Conservation (phyloP, 2,113 vertebrate species). For the Solea solea region DNA sequence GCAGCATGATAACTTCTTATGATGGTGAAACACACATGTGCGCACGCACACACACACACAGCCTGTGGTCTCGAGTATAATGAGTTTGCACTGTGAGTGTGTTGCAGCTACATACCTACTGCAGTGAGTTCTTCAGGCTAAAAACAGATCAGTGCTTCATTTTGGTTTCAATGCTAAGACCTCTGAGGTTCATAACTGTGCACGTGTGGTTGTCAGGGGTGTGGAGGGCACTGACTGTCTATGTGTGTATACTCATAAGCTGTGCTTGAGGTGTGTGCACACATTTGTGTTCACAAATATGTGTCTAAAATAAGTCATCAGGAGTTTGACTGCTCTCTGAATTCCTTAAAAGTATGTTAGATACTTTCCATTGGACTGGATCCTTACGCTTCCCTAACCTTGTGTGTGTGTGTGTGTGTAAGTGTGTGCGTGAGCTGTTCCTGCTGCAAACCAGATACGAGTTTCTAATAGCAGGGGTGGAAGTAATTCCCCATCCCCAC, state of each 20-base stretch:
- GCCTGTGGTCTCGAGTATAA: slow-evolving; percentile 59
- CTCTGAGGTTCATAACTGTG: background rate
- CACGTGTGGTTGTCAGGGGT: background rate
- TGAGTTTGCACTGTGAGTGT: slow-evolving; percentile 57
- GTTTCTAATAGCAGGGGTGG: slow-evolving; percentile 35
- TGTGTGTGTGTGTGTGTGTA: background rate
- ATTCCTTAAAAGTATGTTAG: slow-evolving; percentile 27
- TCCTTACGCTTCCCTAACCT: slow-evolving; percentile 1
- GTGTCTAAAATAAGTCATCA: slow-evolving; percentile 15
- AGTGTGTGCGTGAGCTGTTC: background rate
- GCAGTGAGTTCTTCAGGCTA: slow-evolving; percentile 42
- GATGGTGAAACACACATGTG: slow-evolving; percentile 6
- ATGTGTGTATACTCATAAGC: background rate
- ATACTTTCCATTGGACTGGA: slow-evolving; percentile 26
- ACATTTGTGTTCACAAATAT: slow-evolving; percentile 5
- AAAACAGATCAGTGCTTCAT: slow-evolving; percentile 52
- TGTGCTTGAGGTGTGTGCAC: background rate
- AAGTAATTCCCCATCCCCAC: slow-evolving; percentile 26
- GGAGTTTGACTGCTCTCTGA: slow-evolving; percentile 35
- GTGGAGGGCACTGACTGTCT: slow-evolving; percentile 1
- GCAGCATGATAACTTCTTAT: slow-evolving; percentile 41
- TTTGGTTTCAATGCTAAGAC: slow-evolving; percentile 37
- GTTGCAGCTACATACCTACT: slow-evolving; percentile 46
- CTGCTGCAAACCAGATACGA: slow-evolving; percentile 25
- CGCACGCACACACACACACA: slow-evolving; percentile 14